A percentile compares a stretch with the other conserved stretches of the same genome.
phyloP scores from a whole-genome alignment of 2,888 invertebrate genomes.

The Hetaerina titia region DNA sequence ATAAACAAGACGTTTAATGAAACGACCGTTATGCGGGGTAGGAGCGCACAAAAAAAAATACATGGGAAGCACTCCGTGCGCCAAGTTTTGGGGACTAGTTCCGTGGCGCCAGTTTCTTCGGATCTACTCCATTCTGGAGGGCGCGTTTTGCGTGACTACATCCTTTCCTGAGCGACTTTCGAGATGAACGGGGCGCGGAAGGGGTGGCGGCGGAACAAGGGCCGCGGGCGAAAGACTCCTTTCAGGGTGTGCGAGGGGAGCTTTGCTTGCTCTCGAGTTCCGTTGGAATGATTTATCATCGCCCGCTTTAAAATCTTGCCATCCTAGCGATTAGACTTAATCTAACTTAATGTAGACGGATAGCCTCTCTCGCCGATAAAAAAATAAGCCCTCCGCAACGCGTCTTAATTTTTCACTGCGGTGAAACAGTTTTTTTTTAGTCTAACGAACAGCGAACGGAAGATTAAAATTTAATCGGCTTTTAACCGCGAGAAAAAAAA shows the following conservation, averaged over 20 bases:
- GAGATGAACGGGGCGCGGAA: too few relatives aligned
- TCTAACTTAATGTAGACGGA: conserved; percentile 1
- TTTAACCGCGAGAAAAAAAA: too few relatives aligned
- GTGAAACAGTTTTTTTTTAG: neutral
- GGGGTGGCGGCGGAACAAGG: too few relatives aligned
- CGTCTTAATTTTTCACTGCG: neutral
- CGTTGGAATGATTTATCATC: neutral
- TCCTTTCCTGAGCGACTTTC: neutral
- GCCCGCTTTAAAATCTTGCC: neutral
- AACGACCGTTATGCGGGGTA: conserved; percentile 24
- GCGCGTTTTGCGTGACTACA: neutral
- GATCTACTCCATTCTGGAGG: too few relatives aligned
- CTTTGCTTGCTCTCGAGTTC: neutral
- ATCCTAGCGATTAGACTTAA: neutral
- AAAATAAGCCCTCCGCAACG: neutral
- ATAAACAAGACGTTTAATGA: conserved; percentile 51
- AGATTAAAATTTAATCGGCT: neutral
- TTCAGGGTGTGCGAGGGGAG: neutral
- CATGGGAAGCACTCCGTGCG: neutral
- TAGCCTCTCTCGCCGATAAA: neutral
- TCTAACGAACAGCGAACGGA: neutral
- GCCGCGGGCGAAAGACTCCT: neutral
- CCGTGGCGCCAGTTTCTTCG: conserved; percentile 20
- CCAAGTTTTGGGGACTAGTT: conserved; percentile 32
- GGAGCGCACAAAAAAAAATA: neutral